Conservation (phyloP, 2,113 vertebrate genomes). For the Pipa parva region DNA sequence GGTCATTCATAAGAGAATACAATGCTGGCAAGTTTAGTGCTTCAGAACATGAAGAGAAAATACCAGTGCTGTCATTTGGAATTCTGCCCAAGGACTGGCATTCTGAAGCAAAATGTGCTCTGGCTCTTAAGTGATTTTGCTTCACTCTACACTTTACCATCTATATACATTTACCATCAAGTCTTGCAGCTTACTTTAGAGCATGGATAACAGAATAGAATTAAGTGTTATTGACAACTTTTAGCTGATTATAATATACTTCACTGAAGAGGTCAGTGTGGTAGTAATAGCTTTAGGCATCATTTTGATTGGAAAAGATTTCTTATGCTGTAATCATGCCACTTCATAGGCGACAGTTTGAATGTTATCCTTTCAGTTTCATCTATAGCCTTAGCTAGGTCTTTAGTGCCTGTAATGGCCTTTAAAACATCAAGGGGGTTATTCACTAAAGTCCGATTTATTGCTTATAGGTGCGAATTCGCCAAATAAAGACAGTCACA, state of each 20-base stretch:
- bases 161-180: slow-evolving; percentile 26
- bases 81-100: slow-evolving; percentile 43
- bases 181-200: background rate
- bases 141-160: slow-evolving; percentile 36
- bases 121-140: slow-evolving; percentile 48
- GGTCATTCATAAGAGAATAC: slow-evolving; percentile 15
- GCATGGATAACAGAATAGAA: slow-evolving; percentile 1
- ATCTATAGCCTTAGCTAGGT: background rate
- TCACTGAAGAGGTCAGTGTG: slow-evolving; percentile 4
- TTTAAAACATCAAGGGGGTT: no score
- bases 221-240: slow-evolving; percentile 11
- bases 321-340: background rate
- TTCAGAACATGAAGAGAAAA: slow-evolving; percentile 41
- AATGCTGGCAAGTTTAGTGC: slow-evolving; percentile 31
- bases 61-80: slow-evolving; percentile 36
- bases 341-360: background rate
- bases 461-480: no score
- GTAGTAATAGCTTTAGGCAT: background rate
- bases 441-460: no score
- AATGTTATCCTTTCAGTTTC: background rate
- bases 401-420: no score
- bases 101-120: slow-evolving; percentile 45
- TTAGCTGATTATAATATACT: slow-evolving; percentile 12
- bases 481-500: no score
- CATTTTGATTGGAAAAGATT: background rate